Evolutionary conservation across 2,888 invertebrate species (phyloP).

Genomic region (Rotaria magnacalcarata): DNA sequence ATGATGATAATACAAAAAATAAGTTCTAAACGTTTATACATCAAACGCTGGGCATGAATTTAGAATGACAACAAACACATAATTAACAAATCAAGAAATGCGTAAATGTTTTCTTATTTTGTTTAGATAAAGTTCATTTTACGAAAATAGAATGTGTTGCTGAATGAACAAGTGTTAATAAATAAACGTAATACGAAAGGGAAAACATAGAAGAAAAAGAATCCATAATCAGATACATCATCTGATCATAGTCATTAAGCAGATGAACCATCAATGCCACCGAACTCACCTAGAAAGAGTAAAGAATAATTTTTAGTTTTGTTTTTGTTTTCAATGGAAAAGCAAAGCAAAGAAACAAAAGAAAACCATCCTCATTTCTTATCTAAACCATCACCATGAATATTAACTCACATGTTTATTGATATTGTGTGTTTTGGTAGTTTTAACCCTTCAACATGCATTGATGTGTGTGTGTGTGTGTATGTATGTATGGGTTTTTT

Average conservation of each 20-base stretch:
- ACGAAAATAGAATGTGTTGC: constrained; percentile 2
- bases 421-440: not conserved
- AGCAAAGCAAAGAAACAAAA: too few relatives aligned
- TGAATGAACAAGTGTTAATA: constrained; percentile 14
- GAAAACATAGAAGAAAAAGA: not conserved
- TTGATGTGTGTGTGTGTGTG: not conserved
- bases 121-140: not conserved
- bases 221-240: too few relatives aligned
- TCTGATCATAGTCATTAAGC: not conserved
- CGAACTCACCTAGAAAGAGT: constrained; percentile 1
- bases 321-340: not conserved
- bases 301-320: not conserved
- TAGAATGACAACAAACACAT: too few relatives aligned
- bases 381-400: not conserved
- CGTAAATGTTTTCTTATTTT: too few relatives aligned
- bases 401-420: not conserved
- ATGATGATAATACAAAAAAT: constrained; percentile 5
- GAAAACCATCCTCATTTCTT: too few relatives aligned
- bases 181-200: constrained; percentile 22
- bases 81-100: too few relatives aligned
- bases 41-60: not conserved
- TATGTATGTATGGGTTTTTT: not conserved
- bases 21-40: constrained; percentile 22
- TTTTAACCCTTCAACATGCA: constrained; percentile 20
- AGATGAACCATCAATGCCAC: not conserved